Evolutionary conservation across 2,113 vertebrate species (phyloP).

Genomic region (Menura novaehollandiae): DNA sequence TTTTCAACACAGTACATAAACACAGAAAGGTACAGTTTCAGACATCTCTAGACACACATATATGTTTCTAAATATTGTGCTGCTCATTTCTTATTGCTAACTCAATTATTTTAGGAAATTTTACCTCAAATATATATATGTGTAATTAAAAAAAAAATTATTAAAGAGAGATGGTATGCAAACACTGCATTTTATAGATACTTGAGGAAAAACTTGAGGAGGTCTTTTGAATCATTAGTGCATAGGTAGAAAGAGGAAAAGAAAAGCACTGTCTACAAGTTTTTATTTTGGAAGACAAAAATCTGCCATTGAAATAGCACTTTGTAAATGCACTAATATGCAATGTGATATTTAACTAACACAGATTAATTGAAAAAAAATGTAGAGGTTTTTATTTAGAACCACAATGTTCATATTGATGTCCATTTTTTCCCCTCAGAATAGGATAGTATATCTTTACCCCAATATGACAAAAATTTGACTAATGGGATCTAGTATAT

Average conservation of each 20-base stretch:
- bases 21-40: background rate
- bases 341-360: background rate
- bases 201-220: fast-evolving
- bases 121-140: background rate
- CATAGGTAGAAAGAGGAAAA: background rate
- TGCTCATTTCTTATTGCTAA: background rate
- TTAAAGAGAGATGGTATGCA: background rate
- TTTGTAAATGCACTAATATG: background rate
- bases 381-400: background rate
- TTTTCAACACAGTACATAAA: background rate
- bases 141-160: background rate
- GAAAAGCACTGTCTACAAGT: background rate
- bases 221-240: background rate
- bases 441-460: background rate
- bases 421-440: fast-evolving
- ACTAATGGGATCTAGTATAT: background rate
- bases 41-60: background rate
- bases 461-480: background rate
- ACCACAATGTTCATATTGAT: background rate
- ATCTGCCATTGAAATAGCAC: background rate
- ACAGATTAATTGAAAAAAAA: background rate
- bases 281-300: background rate
- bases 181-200: background rate
- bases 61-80: background rate
- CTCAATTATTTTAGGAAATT: background rate